A percentile compares a stretch with the other conserved stretches of the same genome.
Conservation (phyloP, 2,888 invertebrate genomes). For the Cryptocephalus moraei region DNA sequence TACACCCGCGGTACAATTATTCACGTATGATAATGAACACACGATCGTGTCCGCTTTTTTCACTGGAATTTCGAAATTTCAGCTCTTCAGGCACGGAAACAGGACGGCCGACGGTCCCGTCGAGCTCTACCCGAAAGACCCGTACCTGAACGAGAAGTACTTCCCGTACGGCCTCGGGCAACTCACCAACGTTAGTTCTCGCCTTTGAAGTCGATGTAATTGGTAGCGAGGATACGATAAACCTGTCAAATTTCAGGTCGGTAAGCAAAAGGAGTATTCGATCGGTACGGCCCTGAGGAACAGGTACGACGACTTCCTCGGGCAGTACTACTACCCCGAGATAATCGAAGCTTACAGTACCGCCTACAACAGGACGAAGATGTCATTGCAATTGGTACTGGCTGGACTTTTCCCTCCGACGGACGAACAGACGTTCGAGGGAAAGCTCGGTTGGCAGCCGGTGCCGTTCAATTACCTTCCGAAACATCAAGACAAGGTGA, state of each 20-base stretch:
- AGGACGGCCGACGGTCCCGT: constrained; percentile 14
- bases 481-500: constrained; percentile 15
- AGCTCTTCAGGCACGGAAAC: constrained; percentile 20
- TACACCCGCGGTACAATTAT: too few species aligned
- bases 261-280: constrained; percentile 36
- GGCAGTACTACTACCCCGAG: constrained; percentile 44
- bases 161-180: constrained; percentile 19
- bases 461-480: constrained; percentile 60
- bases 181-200: constrained; percentile 19
- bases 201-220: too few species aligned
- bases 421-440: constrained; percentile 46
- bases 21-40: too few species aligned
- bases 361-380: constrained; percentile 59
- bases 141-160: constrained; percentile 15
- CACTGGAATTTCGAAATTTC: constrained; percentile 1
- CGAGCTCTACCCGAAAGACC: constrained; percentile 18
- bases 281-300: constrained; percentile 51
- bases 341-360: constrained; percentile 53
- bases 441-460: constrained; percentile 52
- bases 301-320: constrained; percentile 51
- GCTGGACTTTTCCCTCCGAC: constrained; percentile 58
- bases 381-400: constrained; percentile 55
- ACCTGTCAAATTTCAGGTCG: constrained; percentile 9
- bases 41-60: too few species aligned
- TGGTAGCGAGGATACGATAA: too few species aligned